These are phyloP conservation scores for Eucriotettix oculatus DNA, from an alignment of 2,888 invertebrate genomes.

Conservation along the genomic window DNA sequence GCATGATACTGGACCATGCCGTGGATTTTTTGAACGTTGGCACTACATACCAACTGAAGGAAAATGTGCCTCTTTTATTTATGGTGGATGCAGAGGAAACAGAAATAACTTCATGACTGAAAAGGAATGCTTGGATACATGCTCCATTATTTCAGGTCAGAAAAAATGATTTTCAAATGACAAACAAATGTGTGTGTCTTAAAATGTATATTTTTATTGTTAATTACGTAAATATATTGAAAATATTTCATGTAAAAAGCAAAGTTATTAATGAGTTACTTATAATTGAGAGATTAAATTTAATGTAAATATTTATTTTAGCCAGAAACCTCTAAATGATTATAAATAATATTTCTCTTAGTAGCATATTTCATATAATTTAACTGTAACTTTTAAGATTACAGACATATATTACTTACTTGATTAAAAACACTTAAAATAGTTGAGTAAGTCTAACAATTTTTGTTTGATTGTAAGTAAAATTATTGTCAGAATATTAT, in stretches of 20 bases:
- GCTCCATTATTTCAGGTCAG: constrained; percentile 43
- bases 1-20: constrained; percentile 69
- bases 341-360: neutral
- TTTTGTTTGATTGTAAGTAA: neutral
- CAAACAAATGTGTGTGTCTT: neutral
- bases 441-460: neutral
- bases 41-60: constrained; percentile 58
- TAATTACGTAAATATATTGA: too few species aligned
- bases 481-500: neutral
- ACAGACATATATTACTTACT: too few species aligned
- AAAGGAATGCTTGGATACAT: constrained; percentile 58
- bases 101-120: constrained; percentile 76
- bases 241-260: neutral
- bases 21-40: constrained; percentile 75
- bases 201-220: neutral
- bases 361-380: neutral
- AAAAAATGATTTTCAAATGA: neutral
- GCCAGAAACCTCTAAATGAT: neutral
- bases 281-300: neutral
- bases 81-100: constrained; percentile 81
- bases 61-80: constrained; percentile 73
- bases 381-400: neutral
- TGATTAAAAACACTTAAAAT: too few species aligned
- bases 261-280: neutral
- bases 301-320: neutral